These are phyloP conservation scores for Alentia gelatinosa DNA, from an alignment of 2,888 invertebrate genomes.

Conservation along the genomic window DNA sequence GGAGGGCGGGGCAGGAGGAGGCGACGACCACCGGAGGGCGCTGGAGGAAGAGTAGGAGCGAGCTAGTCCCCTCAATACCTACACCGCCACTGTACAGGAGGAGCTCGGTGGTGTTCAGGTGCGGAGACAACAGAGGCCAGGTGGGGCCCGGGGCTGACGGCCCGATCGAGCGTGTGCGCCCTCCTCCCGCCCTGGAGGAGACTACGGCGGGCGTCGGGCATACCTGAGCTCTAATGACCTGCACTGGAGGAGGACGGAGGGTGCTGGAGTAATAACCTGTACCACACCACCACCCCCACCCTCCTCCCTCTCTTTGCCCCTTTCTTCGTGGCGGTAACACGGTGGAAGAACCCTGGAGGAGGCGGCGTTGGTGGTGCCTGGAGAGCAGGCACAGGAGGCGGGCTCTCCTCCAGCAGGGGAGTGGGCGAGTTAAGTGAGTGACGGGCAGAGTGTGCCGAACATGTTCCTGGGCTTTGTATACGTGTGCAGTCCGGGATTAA, in stretches of 20 bases:
- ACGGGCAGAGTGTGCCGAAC: no score
- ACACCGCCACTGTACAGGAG: neutral
- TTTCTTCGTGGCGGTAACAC: no score
- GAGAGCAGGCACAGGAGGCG: no score
- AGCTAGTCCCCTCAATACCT: neutral
- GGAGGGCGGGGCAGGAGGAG: neutral
- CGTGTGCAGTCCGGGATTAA: no score
- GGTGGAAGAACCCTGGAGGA: no score
- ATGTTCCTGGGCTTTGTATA: no score
- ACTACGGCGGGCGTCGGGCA: neutral
- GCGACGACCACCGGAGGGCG: no score
- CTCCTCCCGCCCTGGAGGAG: neutral
- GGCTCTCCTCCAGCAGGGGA: no score
- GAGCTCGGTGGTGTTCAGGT: neutral
- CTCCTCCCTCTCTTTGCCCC: neutral
- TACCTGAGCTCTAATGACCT: conserved; percentile 3
- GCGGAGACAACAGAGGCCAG: neutral
- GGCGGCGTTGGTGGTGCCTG: no score
- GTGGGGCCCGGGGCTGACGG: neutral
- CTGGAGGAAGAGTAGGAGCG: no score
- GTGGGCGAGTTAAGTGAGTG: no score
- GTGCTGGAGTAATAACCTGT: neutral
- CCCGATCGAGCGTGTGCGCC: no score
- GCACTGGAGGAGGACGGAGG: neutral
- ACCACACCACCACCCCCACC: neutral